Evolutionary conservation across 1,140 invertebrate species (phyloP).

Genomic region (Anthonomus grandis): DNA sequence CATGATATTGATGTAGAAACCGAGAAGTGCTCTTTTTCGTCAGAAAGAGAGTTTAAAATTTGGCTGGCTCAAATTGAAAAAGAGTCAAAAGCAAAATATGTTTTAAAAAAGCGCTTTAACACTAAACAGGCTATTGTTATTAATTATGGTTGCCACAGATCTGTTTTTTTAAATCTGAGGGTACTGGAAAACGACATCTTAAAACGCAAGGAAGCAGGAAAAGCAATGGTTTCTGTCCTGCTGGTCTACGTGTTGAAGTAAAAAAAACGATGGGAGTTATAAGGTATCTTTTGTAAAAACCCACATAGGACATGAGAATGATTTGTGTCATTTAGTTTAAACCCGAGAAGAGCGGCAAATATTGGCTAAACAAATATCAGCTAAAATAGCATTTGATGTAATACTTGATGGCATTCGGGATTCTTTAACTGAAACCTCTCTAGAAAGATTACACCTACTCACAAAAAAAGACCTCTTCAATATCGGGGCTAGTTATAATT

Average conservation of each 20-base stretch:
- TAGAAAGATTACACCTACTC: slow-evolving; percentile 22
- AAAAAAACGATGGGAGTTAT: slow-evolving; percentile 5
- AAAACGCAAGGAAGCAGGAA: slow-evolving; percentile 21
- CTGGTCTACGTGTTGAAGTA: neutral
- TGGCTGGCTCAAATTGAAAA: neutral
- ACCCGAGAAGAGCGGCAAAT: slow-evolving; percentile 12
- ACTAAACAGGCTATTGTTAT: neutral
- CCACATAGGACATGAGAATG: slow-evolving; percentile 27
- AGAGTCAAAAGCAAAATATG: slow-evolving; percentile 1
- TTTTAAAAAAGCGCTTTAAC: neutral
- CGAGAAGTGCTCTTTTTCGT: neutral
- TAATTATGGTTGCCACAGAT: slow-evolving; percentile 20
- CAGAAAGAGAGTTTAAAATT: neutral
- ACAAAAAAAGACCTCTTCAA: slow-evolving; percentile 29
- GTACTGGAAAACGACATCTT: slow-evolving; percentile 5
- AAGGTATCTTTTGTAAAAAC: slow-evolving; percentile 13
- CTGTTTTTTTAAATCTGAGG: slow-evolving; percentile 16
- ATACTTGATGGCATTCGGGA: slow-evolving; percentile 29
- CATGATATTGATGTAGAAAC: slow-evolving; percentile 7
- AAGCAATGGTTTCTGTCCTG: slow-evolving; percentile 28
- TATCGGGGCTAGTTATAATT: slow-evolving; percentile 14
- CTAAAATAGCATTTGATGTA: slow-evolving; percentile 21
- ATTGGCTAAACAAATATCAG: slow-evolving; percentile 26
- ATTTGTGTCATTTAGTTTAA: slow-evolving; percentile 24
- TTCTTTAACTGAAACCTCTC: neutral